Percentiles rank a stretch among this genome's conserved stretches.
These are phyloP conservation scores for Pipistrellus kuhlii DNA, from an alignment of 2,797 vertebrate species.

Conservation along the genomic window DNA sequence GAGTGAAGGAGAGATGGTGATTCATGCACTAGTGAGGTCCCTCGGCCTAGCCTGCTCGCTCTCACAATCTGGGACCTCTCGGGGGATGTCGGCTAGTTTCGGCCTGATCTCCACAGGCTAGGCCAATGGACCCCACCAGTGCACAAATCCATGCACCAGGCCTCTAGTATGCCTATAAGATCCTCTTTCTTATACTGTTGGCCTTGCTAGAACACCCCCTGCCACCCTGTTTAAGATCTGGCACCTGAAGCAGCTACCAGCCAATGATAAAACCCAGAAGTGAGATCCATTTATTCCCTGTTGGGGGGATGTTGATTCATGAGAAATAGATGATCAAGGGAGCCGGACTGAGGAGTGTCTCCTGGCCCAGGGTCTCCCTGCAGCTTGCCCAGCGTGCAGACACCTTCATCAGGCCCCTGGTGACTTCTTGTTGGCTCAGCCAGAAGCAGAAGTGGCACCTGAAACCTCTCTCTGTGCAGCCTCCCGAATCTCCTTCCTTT, in stretches of 20 bases:
- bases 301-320: neutral
- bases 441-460: neutral
- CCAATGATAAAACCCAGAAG: neutral
- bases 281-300: neutral
- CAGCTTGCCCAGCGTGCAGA: rapidly evolving
- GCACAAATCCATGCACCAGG: no score
- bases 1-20: no score
- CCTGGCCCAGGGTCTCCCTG: rapidly evolving
- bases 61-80: no score
- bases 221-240: neutral
- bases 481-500: neutral
- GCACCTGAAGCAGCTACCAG: neutral
- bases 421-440: neutral
- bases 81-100: no score
- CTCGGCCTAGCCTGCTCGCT: no score
- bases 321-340: neutral
- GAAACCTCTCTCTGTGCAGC: neutral
- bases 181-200: neutral
- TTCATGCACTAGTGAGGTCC: no score
- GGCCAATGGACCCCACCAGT: no score
- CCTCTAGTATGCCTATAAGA: no score
- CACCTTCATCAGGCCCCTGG: rapidly evolving
- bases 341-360: neutral
- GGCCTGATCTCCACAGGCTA: no score
- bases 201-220: neutral